These are phyloP conservation scores for Thymelicus lineola DNA, from an alignment of 2,888 invertebrate species.

Conservation along the genomic window DNA sequence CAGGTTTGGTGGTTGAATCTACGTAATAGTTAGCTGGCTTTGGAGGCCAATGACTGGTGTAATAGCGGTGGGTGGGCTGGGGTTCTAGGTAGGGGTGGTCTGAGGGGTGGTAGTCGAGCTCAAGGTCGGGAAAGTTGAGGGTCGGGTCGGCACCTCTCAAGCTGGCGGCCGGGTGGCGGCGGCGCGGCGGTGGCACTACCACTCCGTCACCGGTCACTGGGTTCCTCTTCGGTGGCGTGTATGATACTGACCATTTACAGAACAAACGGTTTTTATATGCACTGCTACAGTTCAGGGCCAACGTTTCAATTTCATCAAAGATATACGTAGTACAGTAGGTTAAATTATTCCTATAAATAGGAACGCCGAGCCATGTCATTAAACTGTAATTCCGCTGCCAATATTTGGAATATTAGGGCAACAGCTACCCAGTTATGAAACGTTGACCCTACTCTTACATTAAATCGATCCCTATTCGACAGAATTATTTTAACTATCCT, in stretches of 20 bases:
- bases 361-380: slow-evolving; percentile 7
- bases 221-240: slow-evolving; percentile 85
- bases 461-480: slow-evolving; percentile 13
- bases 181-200: slow-evolving; percentile 79
- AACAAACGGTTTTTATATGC: slow-evolving; percentile 78
- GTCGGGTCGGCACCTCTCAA: slow-evolving; percentile 80
- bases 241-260: slow-evolving; percentile 80
- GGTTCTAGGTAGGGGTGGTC: slow-evolving; percentile 57
- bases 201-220: slow-evolving; percentile 87
- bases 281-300: slow-evolving; percentile 48
- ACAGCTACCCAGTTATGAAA: slow-evolving; percentile 29
- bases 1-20: slow-evolving; percentile 67
- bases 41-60: slow-evolving; percentile 73
- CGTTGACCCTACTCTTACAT: slow-evolving; percentile 41
- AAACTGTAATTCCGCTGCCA: slow-evolving; percentile 15
- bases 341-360: background rate
- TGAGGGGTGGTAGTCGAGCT: slow-evolving; percentile 48
- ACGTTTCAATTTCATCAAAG: slow-evolving; percentile 19
- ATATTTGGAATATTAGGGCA: slow-evolving; percentile 12
- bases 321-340: background rate
- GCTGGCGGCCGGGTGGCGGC: slow-evolving; percentile 77
- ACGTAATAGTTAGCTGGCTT: slow-evolving; percentile 76
- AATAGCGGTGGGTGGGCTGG: slow-evolving; percentile 74
- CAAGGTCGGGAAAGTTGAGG: slow-evolving; percentile 52
- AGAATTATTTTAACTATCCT: slow-evolving; percentile 5